phyloP scores from a whole-genome alignment of 2,113 vertebrate genomes.

The Chitala chitala region DNA sequence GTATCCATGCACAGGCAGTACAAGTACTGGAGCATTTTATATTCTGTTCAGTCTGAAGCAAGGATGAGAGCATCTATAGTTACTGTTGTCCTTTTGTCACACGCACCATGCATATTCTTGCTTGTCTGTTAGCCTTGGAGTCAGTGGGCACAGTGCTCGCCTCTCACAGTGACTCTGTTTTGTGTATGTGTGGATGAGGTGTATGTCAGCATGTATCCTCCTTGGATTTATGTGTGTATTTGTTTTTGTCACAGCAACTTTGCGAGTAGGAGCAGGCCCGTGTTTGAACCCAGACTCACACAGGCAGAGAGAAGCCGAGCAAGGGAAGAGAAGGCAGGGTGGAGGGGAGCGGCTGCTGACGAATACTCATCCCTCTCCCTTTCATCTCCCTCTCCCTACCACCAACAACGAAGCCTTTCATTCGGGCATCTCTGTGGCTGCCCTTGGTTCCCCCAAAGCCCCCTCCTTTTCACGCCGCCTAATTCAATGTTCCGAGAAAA shows the following conservation, averaged over 20 bases:
- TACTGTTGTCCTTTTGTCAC: neutral
- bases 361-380: constrained; percentile 49
- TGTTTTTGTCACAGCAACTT: neutral
- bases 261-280: constrained; percentile 14
- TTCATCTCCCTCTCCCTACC: constrained; percentile 48
- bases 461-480: constrained; percentile 51
- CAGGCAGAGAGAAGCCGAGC: constrained; percentile 21
- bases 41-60: no score
- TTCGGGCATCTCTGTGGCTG: constrained; percentile 45
- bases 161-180: neutral
- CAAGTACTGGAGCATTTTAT: neutral
- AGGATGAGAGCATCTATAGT: no score
- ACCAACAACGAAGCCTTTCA: constrained; percentile 62
- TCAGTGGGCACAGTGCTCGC: neutral
- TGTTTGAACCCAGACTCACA: constrained; percentile 26
- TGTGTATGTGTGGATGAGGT: neutral
- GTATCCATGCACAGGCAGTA: neutral
- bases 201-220: neutral
- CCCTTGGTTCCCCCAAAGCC: constrained; percentile 45
- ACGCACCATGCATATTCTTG: neutral
- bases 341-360: constrained; percentile 11
- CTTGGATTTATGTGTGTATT: no score
- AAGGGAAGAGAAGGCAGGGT: no score
- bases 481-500: constrained; percentile 61
- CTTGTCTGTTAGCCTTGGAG: neutral